Percentiles rank a stretch among this genome's conserved stretches.
Evolutionary conservation across 2,888 invertebrate genomes (phyloP).

Genomic region (Timema cristinae): DNA sequence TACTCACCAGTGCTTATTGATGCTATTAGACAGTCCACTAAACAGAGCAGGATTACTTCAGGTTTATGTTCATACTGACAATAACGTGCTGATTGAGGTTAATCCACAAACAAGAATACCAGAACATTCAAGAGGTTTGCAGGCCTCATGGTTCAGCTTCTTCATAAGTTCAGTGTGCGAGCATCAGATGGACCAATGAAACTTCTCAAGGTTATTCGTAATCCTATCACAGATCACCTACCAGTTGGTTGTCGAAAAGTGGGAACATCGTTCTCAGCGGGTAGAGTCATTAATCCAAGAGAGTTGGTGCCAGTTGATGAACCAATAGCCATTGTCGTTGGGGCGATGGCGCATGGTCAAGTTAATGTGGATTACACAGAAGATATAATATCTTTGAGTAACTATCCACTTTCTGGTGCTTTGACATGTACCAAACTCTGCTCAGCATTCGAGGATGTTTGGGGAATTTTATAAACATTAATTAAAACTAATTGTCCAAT

Average conservation of each 20-base stretch:
- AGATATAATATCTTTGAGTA: conserved; percentile 86
- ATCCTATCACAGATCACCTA: conserved; percentile 90
- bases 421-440: conserved; percentile 94
- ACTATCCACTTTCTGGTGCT: conserved; percentile 95
- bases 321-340: conserved; percentile 86
- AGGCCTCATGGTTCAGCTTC: conserved; percentile 70
- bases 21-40: conserved; percentile 96
- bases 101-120: conserved; percentile 97
- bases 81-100: conserved; percentile 90
- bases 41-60: conserved; percentile 95
- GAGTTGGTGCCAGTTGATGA: conserved; percentile 76
- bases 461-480: conserved; percentile 63
- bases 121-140: conserved; percentile 95
- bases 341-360: conserved; percentile 96
- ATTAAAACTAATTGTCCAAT: too few species aligned
- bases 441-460: conserved; percentile 90
- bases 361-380: conserved; percentile 79
- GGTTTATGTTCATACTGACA: conserved; percentile 87
- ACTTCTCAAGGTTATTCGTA: conserved; percentile 92
- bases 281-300: conserved; percentile 62
- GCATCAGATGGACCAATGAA: conserved; percentile 87
- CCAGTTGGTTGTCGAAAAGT: conserved; percentile 91
- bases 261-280: conserved; percentile 84
- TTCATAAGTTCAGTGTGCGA: conserved; percentile 70
- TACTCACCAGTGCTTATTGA: conserved; percentile 93